Evolutionary conservation across 2,888 invertebrate species (phyloP).

Genomic region (Automeris io): DNA sequence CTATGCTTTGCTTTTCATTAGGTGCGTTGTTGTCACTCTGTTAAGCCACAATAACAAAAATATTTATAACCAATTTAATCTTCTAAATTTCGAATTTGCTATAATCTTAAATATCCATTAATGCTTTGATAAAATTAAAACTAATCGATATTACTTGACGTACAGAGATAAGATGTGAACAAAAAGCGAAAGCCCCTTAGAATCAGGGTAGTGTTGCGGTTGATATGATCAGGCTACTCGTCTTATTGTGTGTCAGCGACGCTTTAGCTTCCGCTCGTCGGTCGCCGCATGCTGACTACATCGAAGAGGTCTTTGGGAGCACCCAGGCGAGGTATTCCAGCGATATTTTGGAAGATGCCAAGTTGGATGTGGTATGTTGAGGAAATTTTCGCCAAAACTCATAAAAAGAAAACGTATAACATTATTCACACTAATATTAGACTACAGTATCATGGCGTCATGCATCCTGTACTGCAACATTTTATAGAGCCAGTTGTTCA

Average conservation of each 20-base stretch:
- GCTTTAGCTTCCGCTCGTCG: slow-evolving; percentile 21
- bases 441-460: no score
- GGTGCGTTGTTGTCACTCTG: no score
- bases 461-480: no score
- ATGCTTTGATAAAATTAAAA: background rate
- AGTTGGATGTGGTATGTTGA: slow-evolving; percentile 42
- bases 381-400: no score
- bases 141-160: background rate
- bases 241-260: slow-evolving; percentile 20
- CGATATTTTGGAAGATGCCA: slow-evolving; percentile 37
- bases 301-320: slow-evolving; percentile 23
- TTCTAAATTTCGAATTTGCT: background rate
- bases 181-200: background rate
- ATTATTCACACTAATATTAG: no score
- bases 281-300: slow-evolving; percentile 37
- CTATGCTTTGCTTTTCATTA: no score
- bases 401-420: no score
- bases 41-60: no score
- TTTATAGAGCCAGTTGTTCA: no score
- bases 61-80: no score
- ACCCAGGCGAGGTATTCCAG: slow-evolving; percentile 24
- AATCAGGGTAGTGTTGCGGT: background rate
- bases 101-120: background rate
- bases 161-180: background rate
- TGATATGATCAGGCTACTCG: slow-evolving; percentile 24